Percentiles rank a stretch among this genome's conserved stretches.
These are phyloP conservation scores for Pachycephala philippinensis DNA, from an alignment of 2,113 vertebrate species.

Conservation along the genomic window DNA sequence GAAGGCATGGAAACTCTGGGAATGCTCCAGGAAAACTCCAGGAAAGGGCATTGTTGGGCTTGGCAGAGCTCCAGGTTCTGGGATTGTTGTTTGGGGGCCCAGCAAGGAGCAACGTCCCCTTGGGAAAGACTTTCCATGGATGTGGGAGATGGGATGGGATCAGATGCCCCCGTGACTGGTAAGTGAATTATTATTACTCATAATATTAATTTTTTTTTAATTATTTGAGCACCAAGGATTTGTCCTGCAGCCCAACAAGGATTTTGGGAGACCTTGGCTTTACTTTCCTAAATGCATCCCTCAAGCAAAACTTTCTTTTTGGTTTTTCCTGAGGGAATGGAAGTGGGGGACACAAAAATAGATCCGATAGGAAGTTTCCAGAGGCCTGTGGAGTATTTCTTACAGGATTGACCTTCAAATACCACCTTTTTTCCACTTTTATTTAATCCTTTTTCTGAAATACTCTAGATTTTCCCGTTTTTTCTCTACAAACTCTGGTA, in stretches of 20 bases:
- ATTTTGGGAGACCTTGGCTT: neutral
- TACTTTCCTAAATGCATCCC: neutral
- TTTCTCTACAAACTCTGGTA: neutral
- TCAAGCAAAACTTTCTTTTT: neutral
- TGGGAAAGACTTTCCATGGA: neutral
- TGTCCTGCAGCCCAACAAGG: neutral
- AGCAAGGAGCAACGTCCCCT: neutral
- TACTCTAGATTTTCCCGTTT: neutral
- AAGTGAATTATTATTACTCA: neutral
- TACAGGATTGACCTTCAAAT: accelerated
- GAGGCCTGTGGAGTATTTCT: neutral
- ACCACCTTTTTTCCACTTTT: neutral
- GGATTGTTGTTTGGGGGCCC: neutral
- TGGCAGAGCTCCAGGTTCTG: slow-evolving; percentile 5
- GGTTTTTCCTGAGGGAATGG: neutral
- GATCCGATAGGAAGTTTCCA: neutral
- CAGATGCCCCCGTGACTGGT: neutral
- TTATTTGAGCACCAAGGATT: neutral
- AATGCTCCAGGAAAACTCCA: slow-evolving; percentile 30
- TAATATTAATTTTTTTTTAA: neutral
- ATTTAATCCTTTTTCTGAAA: neutral
- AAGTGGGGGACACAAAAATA: neutral
- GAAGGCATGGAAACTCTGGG: slow-evolving; percentile 28
- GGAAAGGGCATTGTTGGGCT: neutral
- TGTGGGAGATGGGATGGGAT: neutral